Percentiles rank a stretch among this genome's conserved stretches.
These are phyloP conservation scores for Cyanoderma ruficeps DNA, from an alignment of 2,113 vertebrate species.

Conservation along the genomic window DNA sequence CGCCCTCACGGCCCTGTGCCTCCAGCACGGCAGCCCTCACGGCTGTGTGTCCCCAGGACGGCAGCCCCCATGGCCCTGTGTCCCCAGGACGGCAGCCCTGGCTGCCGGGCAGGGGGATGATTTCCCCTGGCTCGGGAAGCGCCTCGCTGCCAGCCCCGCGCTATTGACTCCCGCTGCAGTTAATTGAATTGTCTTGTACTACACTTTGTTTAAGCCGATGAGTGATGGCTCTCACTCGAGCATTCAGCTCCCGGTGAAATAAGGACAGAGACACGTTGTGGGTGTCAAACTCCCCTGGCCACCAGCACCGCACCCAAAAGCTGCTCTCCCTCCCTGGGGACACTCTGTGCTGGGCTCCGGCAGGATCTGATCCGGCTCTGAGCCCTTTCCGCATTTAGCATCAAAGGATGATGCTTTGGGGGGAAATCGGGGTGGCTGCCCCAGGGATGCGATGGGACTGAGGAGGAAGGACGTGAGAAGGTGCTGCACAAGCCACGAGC, in stretches of 20 bases:
- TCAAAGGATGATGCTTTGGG: rapidly evolving
- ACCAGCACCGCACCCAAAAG: rapidly evolving
- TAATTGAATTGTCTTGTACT: slow-evolving; percentile 51
- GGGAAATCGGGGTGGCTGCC: rapidly evolving
- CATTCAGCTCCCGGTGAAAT: not conserved
- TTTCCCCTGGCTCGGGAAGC: not conserved
- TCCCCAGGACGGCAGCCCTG: not conserved
- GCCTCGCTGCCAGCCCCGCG: rapidly evolving
- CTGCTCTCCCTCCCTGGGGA: not conserved
- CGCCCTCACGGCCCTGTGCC: not conserved
- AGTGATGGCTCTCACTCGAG: not conserved
- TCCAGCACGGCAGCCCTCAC: no score
- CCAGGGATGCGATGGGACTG: rapidly evolving
- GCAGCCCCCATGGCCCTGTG: not conserved
- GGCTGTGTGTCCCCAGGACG: not conserved
- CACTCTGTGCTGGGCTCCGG: not conserved
- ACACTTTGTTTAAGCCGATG: slow-evolving; percentile 24
- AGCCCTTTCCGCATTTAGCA: rapidly evolving
- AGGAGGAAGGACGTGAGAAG: not conserved
- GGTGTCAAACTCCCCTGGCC: rapidly evolving
- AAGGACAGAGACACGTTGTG: not conserved
- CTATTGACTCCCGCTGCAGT: not conserved
- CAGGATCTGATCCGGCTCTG: not conserved
- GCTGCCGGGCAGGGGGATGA: not conserved
- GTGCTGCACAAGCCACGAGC: not conserved